These are phyloP conservation scores for Ancistrus triradiatus DNA, from an alignment of 2,113 vertebrate species.

Conservation along the genomic window DNA sequence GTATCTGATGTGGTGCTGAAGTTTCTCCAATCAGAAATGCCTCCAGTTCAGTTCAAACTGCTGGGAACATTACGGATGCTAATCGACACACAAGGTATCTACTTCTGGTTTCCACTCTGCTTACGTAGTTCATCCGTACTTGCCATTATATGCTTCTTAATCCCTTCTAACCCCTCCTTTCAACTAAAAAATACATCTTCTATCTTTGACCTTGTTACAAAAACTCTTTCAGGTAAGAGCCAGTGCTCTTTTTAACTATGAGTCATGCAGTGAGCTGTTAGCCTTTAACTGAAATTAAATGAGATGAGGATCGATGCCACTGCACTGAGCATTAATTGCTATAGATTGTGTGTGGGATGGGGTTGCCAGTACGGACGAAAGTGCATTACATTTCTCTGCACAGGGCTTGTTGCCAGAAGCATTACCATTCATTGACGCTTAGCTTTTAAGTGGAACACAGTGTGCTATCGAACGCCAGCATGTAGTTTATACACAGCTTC, in stretches of 20 bases:
- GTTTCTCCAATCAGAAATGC: constrained; percentile 96
- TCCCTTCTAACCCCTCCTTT: too few species aligned
- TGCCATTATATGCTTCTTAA: neutral
- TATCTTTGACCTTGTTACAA: too few species aligned
- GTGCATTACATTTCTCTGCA: constrained; percentile 4
- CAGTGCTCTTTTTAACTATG: too few species aligned
- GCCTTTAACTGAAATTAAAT: constrained; percentile 16
- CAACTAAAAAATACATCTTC: too few species aligned
- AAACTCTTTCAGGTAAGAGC: neutral
- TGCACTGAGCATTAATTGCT: constrained; percentile 23
- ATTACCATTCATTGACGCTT: constrained; percentile 21
- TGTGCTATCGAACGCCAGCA: constrained; percentile 6
- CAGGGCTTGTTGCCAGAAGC: neutral
- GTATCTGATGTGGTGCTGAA: constrained; percentile 91
- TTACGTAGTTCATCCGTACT: neutral
- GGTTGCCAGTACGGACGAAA: neutral
- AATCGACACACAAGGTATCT: constrained; percentile 93
- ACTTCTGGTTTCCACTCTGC: too few species aligned
- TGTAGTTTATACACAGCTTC: constrained; percentile 2
- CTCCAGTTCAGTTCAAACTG: constrained; percentile 96
- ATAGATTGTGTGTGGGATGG: constrained; percentile 15
- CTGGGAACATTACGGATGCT: constrained; percentile 96
- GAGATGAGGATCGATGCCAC: neutral
- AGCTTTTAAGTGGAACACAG: neutral
- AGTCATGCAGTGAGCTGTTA: too few species aligned